phyloP scores from a whole-genome alignment of 2,113 vertebrate species.

The Picathartes gymnocephalus region DNA sequence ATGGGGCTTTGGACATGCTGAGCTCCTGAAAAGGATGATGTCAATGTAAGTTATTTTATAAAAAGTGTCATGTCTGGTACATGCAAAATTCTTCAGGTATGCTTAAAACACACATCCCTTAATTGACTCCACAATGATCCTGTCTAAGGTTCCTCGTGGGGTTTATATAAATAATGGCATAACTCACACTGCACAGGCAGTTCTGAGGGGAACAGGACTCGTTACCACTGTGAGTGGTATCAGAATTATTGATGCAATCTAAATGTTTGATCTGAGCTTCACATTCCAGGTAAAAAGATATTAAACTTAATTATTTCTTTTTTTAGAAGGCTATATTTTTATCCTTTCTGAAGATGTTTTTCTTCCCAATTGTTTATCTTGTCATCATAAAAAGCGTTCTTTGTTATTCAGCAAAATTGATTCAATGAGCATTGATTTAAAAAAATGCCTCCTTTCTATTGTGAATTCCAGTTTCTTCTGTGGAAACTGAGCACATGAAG shows the following conservation, averaged over 20 bases:
- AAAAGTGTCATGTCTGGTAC: background rate
- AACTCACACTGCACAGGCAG: background rate
- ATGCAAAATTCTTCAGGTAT: background rate
- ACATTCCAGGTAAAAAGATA: background rate
- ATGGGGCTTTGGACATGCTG: fast-evolving
- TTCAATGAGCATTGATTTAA: background rate
- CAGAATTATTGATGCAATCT: background rate
- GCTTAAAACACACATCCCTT: background rate
- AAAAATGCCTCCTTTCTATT: background rate
- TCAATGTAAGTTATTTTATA: background rate
- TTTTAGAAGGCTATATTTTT: background rate
- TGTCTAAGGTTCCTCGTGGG: fast-evolving
- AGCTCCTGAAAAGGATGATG: background rate
- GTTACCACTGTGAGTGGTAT: background rate
- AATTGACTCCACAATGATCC: fast-evolving
- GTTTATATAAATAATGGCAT: fast-evolving
- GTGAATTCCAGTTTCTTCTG: background rate
- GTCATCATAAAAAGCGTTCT: background rate
- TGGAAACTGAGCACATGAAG: background rate
- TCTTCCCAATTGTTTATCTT: background rate
- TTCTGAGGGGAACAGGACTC: background rate
- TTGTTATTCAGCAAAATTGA: background rate
- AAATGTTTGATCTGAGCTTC: background rate
- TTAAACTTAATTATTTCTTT: background rate
- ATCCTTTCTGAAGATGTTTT: background rate